phyloP scores from a whole-genome alignment of 2,888 invertebrate genomes.

The Morpho achilles region DNA sequence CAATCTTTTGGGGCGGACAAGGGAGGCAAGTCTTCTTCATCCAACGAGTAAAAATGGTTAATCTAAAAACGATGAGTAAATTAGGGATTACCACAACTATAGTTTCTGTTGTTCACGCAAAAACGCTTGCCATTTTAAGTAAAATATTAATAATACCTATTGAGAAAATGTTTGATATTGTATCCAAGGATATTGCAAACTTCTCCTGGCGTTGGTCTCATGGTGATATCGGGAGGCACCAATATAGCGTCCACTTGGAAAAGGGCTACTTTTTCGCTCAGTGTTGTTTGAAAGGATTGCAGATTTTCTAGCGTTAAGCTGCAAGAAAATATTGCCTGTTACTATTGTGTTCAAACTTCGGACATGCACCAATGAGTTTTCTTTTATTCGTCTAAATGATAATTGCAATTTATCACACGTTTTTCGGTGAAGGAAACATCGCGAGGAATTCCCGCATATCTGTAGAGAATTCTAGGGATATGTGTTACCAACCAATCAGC shows the following conservation, averaged over 20 bases:
- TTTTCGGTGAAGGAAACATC: too few species aligned
- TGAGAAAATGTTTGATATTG: conserved; percentile 87
- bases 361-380: too few species aligned
- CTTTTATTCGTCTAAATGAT: too few species aligned
- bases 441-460: too few species aligned
- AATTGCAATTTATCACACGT: too few species aligned
- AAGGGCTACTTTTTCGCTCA: conserved; percentile 78
- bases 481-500: too few species aligned
- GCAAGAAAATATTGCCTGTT: neutral
- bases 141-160: conserved; percentile 68
- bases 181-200: conserved; percentile 87
- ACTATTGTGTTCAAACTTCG: too few species aligned
- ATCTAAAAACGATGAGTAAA: conserved; percentile 51
- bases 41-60: conserved; percentile 91
- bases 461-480: too few species aligned
- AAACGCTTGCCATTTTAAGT: too few species aligned
- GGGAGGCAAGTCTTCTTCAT: conserved; percentile 89
- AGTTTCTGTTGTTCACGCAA: too few species aligned
- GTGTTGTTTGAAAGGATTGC: conserved; percentile 80
- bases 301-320: conserved; percentile 81
- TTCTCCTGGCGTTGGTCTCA: conserved; percentile 87
- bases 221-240: conserved; percentile 85
- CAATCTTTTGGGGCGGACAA: conserved; percentile 81
- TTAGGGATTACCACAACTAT: too few species aligned
- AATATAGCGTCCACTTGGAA: conserved; percentile 90